Evolutionary conservation across 2,888 invertebrate genomes (phyloP), one percentile per base, ranked within the genome.

Genomic region (Leucophenga montana): DNA sequence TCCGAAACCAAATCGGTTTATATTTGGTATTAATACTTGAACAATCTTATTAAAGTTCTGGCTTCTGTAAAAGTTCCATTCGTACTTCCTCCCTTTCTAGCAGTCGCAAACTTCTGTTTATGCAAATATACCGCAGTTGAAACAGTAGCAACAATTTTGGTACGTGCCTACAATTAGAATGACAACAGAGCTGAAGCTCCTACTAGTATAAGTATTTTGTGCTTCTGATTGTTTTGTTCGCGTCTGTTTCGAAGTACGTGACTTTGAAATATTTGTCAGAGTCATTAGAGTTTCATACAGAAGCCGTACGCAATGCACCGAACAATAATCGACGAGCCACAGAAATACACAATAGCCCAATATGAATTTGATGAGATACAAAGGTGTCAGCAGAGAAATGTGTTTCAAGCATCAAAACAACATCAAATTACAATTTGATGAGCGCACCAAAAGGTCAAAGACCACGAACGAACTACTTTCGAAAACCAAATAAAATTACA

Each of bases 131-230:
- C 71, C 68, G 68, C 65, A 74, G 73, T 73, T 65, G 67, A 71
- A 72, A 71, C 71, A 72, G 74, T 72, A 71, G 78, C 72, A 78
- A 33, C 39, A 54, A 70, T 73, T 72, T 71, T 73, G 68, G 74
- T 81, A 81, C 81, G 81, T 81, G 81, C 75, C 73, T 76, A 84
- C 84, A 84, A 81, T 81, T 81, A 81, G 84, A 78, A 78, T 79
- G 73, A 80, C 77, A 74, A 74, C 73, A 66, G n/a, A 66, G 54
- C 61, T 33, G 39, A n/a, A 76, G 70, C 67, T 72, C 20, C 69
- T 4, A 72, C 66, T 71, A 67, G n/a, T 50, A 8, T 67, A 72
- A 67, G n/a, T 50, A 8, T 67, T 56, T 69, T 73, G 53, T 74
- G 59, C 16, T 67, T 61, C 46, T 65, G 66, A 70, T 8, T 71